phyloP scores from a whole-genome alignment of 1,140 invertebrate genomes.

The Drosophila cardini region DNA sequence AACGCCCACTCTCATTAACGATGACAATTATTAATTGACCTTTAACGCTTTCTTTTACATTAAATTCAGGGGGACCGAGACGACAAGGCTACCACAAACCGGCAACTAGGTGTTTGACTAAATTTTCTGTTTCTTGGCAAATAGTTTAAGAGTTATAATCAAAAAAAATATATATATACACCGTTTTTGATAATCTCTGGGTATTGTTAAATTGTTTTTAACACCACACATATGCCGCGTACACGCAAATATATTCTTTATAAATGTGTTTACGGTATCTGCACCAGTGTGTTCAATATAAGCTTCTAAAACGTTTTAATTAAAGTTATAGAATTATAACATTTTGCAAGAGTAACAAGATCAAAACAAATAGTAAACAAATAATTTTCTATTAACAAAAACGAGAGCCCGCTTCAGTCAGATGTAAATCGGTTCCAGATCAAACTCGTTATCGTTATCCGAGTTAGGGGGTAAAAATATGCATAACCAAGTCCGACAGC shows the following conservation, averaged over 20 bases:
- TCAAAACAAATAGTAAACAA: conserved; percentile 68
- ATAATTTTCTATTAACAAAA: conserved; percentile 78
- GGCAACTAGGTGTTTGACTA: no score
- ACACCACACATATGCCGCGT: background rate
- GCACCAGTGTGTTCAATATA: conserved; percentile 49
- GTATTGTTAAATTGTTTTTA: no score
- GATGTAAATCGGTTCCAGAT: conserved; percentile 75
- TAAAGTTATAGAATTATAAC: conserved; percentile 58
- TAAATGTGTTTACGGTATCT: background rate
- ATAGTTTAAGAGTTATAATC: no score
- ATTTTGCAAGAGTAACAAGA: conserved; percentile 36
- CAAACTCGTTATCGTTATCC: conserved; percentile 79
- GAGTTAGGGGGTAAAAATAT: conserved; percentile 53
- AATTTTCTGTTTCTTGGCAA: no score
- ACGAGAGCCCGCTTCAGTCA: conserved; percentile 32
- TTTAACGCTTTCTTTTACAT: conserved; percentile 54
- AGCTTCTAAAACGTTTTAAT: conserved; percentile 71
- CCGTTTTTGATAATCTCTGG: no score
- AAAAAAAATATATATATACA: no score
- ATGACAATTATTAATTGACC: conserved; percentile 47
- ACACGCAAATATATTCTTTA: background rate
- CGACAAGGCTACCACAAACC: no score
- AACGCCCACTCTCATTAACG: conserved; percentile 58
- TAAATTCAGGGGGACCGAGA: conserved; percentile 2
- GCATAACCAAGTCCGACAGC: conserved; percentile 31